Evolutionary conservation across 2,797 vertebrate species (phyloP).

Genomic region (Arvicola amphibius): DNA sequence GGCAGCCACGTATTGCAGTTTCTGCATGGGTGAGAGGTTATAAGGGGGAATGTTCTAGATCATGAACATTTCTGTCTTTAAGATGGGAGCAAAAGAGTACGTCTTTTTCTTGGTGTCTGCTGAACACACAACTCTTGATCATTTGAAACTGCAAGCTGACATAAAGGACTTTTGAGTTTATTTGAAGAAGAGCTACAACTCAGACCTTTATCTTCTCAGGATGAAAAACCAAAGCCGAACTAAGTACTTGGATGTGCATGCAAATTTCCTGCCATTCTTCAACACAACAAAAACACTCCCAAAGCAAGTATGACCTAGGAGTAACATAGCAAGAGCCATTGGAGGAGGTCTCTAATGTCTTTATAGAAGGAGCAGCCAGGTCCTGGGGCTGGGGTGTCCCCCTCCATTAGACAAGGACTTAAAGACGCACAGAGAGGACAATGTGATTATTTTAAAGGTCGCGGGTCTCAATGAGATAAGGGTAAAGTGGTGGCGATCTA

Average conservation of each 20-base stretch:
- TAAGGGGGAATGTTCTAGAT: not conserved
- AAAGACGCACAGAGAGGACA: slow-evolving; percentile 50
- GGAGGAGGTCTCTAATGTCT: too few species aligned
- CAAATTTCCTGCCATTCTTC: not conserved
- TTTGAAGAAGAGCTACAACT: not conserved
- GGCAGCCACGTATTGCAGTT: not conserved
- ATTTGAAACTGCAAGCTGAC: not conserved
- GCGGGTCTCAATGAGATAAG: slow-evolving; percentile 59
- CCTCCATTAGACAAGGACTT: not conserved
- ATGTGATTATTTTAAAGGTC: slow-evolving; percentile 69
- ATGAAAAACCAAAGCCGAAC: not conserved
- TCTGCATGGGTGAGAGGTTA: not conserved
- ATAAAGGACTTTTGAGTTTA: not conserved
- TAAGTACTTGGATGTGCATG: not conserved
- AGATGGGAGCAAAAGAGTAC: not conserved
- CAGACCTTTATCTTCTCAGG: not conserved
- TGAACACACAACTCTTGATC: not conserved
- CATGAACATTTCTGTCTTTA: slow-evolving; percentile 4
- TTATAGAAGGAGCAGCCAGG: not conserved
- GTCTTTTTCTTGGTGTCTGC: not conserved
- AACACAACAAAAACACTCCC: not conserved
- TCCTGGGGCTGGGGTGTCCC: not conserved
- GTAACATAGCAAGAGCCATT: fast-evolving
- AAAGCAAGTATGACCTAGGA: not conserved
- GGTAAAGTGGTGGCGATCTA: slow-evolving; percentile 22